A percentile compares a stretch with the other conserved stretches of the same genome.
Conservation (phyloP, 2,113 vertebrate genomes). For the Dicentrarchus labrax region DNA sequence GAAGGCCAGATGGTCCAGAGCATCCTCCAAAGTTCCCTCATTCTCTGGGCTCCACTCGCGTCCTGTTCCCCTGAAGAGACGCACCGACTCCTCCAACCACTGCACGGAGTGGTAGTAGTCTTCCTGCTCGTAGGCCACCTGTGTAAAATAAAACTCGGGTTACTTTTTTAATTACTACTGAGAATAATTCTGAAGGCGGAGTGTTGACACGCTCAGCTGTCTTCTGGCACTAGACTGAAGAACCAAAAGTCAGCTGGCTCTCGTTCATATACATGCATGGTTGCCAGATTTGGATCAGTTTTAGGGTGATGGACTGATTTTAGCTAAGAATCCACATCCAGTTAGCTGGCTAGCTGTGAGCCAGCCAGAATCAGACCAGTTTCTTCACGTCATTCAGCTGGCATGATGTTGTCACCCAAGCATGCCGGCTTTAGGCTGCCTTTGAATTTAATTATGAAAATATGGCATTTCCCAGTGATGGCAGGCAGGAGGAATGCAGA, state of each 20-base stretch:
- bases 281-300: neutral
- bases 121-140: conserved; percentile 93
- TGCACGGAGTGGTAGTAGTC: conserved; percentile 94
- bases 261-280: too few species aligned
- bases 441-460: neutral
- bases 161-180: neutral
- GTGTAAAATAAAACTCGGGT: neutral
- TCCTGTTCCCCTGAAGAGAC: conserved; percentile 87
- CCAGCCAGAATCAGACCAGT: neutral
- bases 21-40: conserved; percentile 89
- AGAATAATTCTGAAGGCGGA: neutral
- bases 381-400: conserved; percentile 17
- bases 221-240: neutral
- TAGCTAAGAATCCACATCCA: neutral
- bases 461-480: neutral
- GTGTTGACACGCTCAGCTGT: too few species aligned
- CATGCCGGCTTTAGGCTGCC: neutral
- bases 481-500: neutral
- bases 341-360: neutral
- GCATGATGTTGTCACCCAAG: neutral
- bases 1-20: conserved; percentile 94
- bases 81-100: conserved; percentile 93
- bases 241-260: neutral
- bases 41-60: conserved; percentile 90
- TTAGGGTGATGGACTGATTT: neutral